Percentiles rank a stretch among this genome's conserved stretches.
Conservation (phyloP, 2,888 invertebrate genomes). For the Platycnemis pennipes region DNA sequence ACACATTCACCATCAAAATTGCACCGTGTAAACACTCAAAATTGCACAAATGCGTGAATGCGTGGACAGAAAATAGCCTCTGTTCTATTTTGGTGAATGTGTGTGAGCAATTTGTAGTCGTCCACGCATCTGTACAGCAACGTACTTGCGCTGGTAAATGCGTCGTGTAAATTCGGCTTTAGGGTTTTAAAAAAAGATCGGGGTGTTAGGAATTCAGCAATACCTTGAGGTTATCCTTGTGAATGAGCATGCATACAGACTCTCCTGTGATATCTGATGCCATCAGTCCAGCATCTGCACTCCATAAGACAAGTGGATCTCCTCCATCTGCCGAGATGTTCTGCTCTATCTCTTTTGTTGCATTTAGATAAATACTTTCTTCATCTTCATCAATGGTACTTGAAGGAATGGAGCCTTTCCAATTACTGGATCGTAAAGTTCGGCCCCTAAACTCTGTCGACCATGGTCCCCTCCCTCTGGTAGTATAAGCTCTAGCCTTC, state of each 20-base stretch:
- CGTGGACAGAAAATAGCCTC: too few relatives aligned
- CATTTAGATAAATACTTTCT: background rate
- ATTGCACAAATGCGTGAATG: too few relatives aligned
- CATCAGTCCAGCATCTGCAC: slow-evolving; percentile 87
- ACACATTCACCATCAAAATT: too few relatives aligned
- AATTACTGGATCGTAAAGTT: slow-evolving; percentile 77
- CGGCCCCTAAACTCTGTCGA: slow-evolving; percentile 87
- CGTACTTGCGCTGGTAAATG: too few relatives aligned
- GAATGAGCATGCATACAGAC: slow-evolving; percentile 85
- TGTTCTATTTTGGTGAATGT: too few relatives aligned
- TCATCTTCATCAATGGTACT: slow-evolving; percentile 7
- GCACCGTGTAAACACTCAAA: too few relatives aligned
- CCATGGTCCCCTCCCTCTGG: slow-evolving; percentile 89
- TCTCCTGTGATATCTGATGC: slow-evolving; percentile 91
- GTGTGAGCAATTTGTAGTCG: too few relatives aligned
- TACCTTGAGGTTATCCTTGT: slow-evolving; percentile 82
- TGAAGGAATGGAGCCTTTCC: background rate
- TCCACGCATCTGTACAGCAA: too few relatives aligned
- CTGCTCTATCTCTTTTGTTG: background rate
- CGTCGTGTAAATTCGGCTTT: too few relatives aligned
- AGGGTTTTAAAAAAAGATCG: background rate
- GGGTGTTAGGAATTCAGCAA: slow-evolving; percentile 48
- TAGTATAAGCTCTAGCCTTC: slow-evolving; percentile 89
- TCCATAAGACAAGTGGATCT: slow-evolving; percentile 85
- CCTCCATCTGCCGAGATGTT: slow-evolving; percentile 10